Evolutionary conservation across 1,140 invertebrate genomes (phyloP).

Genomic region (Spodoptera litura): DNA sequence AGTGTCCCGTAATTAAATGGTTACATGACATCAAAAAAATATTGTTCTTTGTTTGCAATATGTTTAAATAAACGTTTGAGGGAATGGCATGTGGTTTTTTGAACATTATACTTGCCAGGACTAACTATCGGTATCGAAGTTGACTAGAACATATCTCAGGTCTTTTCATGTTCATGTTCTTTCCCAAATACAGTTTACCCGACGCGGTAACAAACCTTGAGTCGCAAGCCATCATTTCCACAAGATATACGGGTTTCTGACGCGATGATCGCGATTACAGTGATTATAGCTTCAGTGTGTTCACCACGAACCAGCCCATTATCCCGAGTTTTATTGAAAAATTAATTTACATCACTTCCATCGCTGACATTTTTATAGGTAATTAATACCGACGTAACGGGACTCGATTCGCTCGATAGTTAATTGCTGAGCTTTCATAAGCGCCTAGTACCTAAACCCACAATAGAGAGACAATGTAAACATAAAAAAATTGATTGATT

Average conservation of each 20-base stretch:
- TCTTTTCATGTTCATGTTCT: no score
- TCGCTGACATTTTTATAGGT: conserved; percentile 29
- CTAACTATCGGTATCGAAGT: no score
- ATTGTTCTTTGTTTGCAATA: no score
- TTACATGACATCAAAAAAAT: no score
- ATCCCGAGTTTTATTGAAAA: conserved; percentile 32
- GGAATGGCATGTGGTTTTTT: no score
- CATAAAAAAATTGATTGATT: no score
- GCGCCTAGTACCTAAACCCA: conserved; percentile 7
- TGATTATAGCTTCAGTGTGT: conserved; percentile 35
- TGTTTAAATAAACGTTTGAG: no score
- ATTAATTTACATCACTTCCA: conserved; percentile 34
- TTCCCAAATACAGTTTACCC: neutral
- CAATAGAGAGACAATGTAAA: no score
- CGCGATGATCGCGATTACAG: conserved; percentile 48
- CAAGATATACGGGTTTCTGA: conserved; percentile 52
- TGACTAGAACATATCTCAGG: no score
- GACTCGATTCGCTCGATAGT: neutral
- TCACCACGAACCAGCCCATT: neutral
- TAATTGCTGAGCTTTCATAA: conserved; percentile 3
- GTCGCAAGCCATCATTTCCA: conserved; percentile 37
- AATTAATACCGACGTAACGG: conserved; percentile 31
- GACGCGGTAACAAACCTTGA: neutral
- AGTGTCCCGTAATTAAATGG: no score
- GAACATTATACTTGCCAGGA: no score